Evolutionary conservation across 2,797 vertebrate genomes (phyloP), one percentile per base, ranked within the genome.

Genomic region (Pangasius macronema): DNA sequence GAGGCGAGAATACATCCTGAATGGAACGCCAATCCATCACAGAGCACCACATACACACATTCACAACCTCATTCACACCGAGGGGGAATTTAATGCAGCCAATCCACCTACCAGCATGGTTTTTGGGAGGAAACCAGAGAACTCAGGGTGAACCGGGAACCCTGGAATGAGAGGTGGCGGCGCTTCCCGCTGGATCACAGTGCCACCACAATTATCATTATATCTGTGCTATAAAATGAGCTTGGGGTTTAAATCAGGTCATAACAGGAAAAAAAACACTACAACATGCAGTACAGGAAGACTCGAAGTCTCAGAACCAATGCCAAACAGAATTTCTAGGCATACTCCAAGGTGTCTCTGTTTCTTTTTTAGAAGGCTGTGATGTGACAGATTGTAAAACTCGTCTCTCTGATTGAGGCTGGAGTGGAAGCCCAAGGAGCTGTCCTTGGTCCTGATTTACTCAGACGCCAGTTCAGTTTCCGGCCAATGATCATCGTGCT

Each of bases 361-460:
- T 61, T 13, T 42, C 13, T 24, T 22, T 24, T 5, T 57, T 36
- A 5, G 53, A 49, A 18, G 2, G 20, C 20, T 30, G 39, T 24
- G 5, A 81, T 22, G 46, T 67, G 42, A n/a, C 81, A 82, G 81
- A 33, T 65, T 67, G 42, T 67, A 51, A 82, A 82, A 30, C 39
- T 33, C 46, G 20, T 39, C 51, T 16, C 49, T n/a, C 46, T 70
- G 70, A n/a, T 61, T 75, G 84, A 39, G 39, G 46, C 80, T 18
- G 49, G 59, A 63, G 24, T 46, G 39, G 46, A 51, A 13, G n/a
- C 82, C 46, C 0, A 46, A 51, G 39, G 86, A 59, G 85, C 90
- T 87, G 92, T 91, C 95, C 94, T 92, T 94, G 94, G 91, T 91
- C 81, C 92, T 93, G 95, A 95, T 95, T 94, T 93, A 94, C 90